Evolutionary conservation across 2,888 invertebrate genomes (phyloP).

Genomic region (Lasius fuliginosus): DNA sequence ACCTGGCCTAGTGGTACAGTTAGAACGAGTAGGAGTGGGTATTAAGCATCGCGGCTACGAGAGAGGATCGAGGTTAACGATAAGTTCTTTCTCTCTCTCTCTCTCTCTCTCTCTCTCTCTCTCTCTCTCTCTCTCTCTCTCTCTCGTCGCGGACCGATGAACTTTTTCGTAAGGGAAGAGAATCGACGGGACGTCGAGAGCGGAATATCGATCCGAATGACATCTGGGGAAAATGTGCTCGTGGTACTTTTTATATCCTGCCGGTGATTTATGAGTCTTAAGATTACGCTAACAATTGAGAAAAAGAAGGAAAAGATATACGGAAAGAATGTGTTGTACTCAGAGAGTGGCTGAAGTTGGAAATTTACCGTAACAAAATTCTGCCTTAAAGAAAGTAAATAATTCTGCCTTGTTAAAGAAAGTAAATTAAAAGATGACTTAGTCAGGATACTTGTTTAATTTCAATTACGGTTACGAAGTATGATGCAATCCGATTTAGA

Average conservation of each 20-base stretch:
- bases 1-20: constrained; percentile 79
- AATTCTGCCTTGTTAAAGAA: neutral
- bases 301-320: neutral
- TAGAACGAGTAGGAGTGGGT: constrained; percentile 74
- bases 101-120: constrained; percentile 54
- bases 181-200: constrained; percentile 44
- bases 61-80: constrained; percentile 81
- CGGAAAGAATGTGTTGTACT: neutral
- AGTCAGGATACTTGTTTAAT: neutral
- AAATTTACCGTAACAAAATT: neutral
- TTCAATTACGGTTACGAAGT: neutral
- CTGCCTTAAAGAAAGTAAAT: neutral
- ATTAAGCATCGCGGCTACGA: constrained; percentile 73
- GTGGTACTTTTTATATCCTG: neutral
- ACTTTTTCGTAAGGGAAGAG: constrained; percentile 42
- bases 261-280: constrained; percentile 20
- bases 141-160: constrained; percentile 62
- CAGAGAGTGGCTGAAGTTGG: neutral
- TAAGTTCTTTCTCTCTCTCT: constrained; percentile 68
- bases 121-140: constrained; percentile 36
- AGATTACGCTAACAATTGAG: neutral
- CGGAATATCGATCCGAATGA: constrained; percentile 57
- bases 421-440: neutral
- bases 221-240: constrained; percentile 40
- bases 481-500: neutral